Evolutionary conservation across 2,888 invertebrate genomes (phyloP).

Genomic region (Chesias legatella): DNA sequence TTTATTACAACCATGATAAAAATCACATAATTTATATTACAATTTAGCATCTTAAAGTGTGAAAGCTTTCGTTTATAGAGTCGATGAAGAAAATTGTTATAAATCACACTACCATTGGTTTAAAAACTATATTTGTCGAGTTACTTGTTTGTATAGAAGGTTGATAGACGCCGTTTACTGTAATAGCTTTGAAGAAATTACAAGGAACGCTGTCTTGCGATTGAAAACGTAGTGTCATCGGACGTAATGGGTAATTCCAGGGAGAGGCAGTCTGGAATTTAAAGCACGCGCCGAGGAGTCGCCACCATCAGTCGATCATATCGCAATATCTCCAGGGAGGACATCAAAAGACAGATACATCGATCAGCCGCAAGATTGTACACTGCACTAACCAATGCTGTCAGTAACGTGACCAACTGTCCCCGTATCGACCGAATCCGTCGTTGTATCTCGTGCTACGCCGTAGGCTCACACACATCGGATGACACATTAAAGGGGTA

Average conservation of each 20-base stretch:
- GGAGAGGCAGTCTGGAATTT: constrained; percentile 55
- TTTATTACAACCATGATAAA: no score
- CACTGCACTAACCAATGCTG: constrained; percentile 44
- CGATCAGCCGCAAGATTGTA: constrained; percentile 39
- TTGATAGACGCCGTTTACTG: constrained; percentile 67
- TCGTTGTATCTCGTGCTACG: constrained; percentile 46
- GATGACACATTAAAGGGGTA: constrained; percentile 28
- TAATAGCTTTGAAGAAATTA: constrained; percentile 65
- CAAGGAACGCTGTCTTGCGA: constrained; percentile 51
- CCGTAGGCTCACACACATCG: constrained; percentile 37
- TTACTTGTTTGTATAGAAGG: constrained; percentile 60
- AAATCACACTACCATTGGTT: constrained; percentile 36
- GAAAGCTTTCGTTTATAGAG: constrained; percentile 27
- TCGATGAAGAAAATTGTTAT: constrained; percentile 22
- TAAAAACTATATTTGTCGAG: constrained; percentile 48
- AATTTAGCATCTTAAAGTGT: constrained; percentile 22
- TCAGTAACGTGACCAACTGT: constrained; percentile 38
- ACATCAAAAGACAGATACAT: constrained; percentile 35
- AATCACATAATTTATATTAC: no score
- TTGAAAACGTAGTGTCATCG: constrained; percentile 72
- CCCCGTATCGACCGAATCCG: constrained; percentile 30
- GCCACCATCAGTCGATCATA: constrained; percentile 61
- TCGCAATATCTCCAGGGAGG: constrained; percentile 69
- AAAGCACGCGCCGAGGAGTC: constrained; percentile 73
- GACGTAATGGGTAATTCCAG: constrained; percentile 71